Percentiles rank a stretch among this genome's conserved stretches.
These are phyloP conservation scores for Troilus luridus DNA, from an alignment of 2,888 invertebrate genomes.

Conservation along the genomic window DNA sequence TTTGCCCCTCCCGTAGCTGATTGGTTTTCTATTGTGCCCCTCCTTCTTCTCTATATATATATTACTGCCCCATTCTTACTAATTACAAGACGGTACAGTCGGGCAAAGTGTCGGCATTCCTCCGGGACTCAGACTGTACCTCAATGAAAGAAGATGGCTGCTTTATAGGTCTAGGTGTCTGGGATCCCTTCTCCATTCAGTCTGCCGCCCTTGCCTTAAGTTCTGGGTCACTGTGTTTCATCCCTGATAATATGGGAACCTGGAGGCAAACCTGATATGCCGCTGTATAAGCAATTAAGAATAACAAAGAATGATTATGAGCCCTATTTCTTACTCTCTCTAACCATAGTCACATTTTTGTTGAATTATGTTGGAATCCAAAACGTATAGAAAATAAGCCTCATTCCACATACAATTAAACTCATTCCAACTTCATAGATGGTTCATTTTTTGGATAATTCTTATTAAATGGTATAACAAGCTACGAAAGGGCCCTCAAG, in stretches of 20 bases:
- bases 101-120: slow-evolving; percentile 45
- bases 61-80: slow-evolving; percentile 50
- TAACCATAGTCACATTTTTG: too few relatives aligned
- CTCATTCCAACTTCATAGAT: too few relatives aligned
- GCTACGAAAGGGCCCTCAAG: too few relatives aligned
- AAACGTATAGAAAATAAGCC: too few relatives aligned
- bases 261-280: not conserved
- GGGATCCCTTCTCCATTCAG: not conserved
- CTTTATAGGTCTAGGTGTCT: slow-evolving; percentile 49
- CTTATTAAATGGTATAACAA: too few relatives aligned
- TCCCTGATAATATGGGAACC: not conserved
- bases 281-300: too few relatives aligned
- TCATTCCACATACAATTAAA: too few relatives aligned
- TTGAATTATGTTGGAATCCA: too few relatives aligned
- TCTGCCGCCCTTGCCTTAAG: not conserved
- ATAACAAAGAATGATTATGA: too few relatives aligned
- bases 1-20: not conserved
- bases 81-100: slow-evolving; percentile 55
- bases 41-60: not conserved
- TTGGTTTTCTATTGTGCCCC: slow-evolving; percentile 48
- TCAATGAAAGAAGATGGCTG: slow-evolving; percentile 42
- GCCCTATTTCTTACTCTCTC: too few relatives aligned
- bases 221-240: not conserved
- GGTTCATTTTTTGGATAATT: too few relatives aligned
- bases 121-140: slow-evolving; percentile 8